Base-by-base conservation (phyloP, 2,888 invertebrate genomes). In the Megaustenia siamemsis region DNA sequence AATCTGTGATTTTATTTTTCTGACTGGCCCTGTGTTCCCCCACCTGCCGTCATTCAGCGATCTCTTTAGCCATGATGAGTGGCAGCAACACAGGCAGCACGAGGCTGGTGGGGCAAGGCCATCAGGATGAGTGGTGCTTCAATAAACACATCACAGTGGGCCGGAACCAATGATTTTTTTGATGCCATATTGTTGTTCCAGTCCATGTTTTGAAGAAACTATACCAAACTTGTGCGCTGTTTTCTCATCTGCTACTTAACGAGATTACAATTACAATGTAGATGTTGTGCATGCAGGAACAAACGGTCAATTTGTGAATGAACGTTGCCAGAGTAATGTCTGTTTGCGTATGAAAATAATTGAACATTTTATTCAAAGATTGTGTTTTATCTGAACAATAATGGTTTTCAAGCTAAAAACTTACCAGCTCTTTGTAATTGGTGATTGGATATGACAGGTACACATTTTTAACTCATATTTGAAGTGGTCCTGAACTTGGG, bases 71-170 rank as follows among this genome's bases (percentile, higher is more conserved):
- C 40, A 63, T 66, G 6, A 35, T 10, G 43, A 43, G 43, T 63
- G 28, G 79, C 79, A 79, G 43, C 43, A 63, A 79, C 66, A 66
- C 38, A 79, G 79, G 79, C 79, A 79, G 79, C 79, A 79, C 28
- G 66, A 79, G 79, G 66, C 32, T 24, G 43, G 32, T 43, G n/a
- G n/a, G n/a, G 79, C 24, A 38, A 63, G 8, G 66, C 43, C 79
- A 40, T 66, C 60, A 66, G 79, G 66, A 79, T 28, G 66, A 56
- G 77, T 79, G 79, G 66, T 79, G 79, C 79, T 79, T 60, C 28
- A 43, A 4, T 66, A 35, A 32, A 79, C 43, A 66, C 66, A 40
- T 79, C 63, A 38, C 79, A 66, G 66, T 45, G 28, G n/a, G 24
- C 66, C 35, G 63, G 66, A 63, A 66, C 43, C 38, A 66, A n/a